Evolutionary conservation across 2,113 vertebrate species (phyloP).

Genomic region (Sorex fumeus): DNA sequence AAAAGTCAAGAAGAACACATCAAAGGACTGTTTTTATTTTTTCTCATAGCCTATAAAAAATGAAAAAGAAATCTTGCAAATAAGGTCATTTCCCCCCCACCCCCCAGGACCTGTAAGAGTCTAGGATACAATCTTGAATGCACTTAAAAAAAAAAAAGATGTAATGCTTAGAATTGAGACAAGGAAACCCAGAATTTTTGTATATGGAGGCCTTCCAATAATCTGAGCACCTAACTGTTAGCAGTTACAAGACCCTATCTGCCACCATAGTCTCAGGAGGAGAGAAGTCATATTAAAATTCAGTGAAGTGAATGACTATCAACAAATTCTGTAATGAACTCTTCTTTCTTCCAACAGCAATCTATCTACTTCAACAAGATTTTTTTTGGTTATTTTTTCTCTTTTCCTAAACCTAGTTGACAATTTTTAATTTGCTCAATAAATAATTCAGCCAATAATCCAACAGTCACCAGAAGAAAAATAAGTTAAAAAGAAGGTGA

Average conservation of each 20-base stretch:
- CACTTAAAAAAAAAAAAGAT: constrained; percentile 33
- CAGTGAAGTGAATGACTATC: not conserved
- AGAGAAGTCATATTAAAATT: not conserved
- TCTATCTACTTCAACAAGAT: constrained; percentile 27
- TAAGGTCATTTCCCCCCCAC: not conserved
- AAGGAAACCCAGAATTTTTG: not conserved
- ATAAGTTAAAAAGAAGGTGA: constrained; percentile 25
- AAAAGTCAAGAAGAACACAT: not conserved
- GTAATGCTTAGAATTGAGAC: not conserved
- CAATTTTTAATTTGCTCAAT: constrained; percentile 39
- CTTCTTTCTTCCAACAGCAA: constrained; percentile 35
- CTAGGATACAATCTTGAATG: constrained; percentile 43
- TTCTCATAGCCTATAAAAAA: not conserved
- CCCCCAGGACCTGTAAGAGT: not conserved
- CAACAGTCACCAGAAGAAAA: not conserved
- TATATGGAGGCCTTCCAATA: constrained; percentile 1
- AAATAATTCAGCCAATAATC: constrained; percentile 49
- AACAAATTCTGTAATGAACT: constrained; percentile 28
- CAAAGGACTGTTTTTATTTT: constrained; percentile 6
- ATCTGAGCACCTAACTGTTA: not conserved
- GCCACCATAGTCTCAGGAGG: not conserved
- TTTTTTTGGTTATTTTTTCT: constrained; percentile 5
- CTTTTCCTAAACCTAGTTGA: constrained; percentile 22
- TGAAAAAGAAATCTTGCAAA: not conserved
- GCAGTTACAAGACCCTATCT: not conserved